phyloP scores from a whole-genome alignment of 2,113 vertebrate genomes.

The Boulengeromyrus knoepffleri region DNA sequence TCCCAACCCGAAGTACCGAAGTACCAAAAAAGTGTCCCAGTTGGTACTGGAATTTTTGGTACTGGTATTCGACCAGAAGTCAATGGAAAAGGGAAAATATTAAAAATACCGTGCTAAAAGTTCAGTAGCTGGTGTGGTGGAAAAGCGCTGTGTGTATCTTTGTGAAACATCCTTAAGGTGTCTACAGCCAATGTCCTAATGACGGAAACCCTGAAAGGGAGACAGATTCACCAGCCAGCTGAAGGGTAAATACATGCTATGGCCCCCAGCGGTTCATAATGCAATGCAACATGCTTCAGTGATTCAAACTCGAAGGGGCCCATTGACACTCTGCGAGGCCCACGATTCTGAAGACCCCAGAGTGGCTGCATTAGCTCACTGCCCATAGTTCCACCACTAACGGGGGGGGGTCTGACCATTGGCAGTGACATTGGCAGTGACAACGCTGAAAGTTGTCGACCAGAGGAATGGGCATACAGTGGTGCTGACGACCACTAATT shows the following conservation, averaged over 20 bases:
- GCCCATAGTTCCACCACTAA: no score
- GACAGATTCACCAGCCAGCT: neutral
- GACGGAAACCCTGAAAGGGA: neutral
- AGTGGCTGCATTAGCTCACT: neutral
- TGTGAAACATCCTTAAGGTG: neutral
- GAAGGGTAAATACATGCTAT: neutral
- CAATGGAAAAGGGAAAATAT: neutral
- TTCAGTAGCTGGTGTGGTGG: neutral
- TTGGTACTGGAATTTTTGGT: neutral
- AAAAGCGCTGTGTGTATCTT: neutral
- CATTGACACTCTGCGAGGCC: neutral
- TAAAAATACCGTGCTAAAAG: neutral
- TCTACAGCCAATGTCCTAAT: neutral
- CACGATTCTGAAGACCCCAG: neutral
- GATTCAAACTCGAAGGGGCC: neutral
- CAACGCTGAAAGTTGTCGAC: no score
- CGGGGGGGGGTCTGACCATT: no score
- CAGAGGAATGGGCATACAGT: neutral
- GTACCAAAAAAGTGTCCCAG: no score
- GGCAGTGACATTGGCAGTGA: no score
- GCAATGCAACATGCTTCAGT: neutral
- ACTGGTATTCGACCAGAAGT: neutral
- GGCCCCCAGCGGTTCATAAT: neutral
- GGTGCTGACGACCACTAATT: neutral
- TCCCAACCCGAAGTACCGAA: neutral